These are phyloP conservation scores for Phortica okadai DNA, from an alignment of 2,888 invertebrate species.

Conservation along the genomic window DNA sequence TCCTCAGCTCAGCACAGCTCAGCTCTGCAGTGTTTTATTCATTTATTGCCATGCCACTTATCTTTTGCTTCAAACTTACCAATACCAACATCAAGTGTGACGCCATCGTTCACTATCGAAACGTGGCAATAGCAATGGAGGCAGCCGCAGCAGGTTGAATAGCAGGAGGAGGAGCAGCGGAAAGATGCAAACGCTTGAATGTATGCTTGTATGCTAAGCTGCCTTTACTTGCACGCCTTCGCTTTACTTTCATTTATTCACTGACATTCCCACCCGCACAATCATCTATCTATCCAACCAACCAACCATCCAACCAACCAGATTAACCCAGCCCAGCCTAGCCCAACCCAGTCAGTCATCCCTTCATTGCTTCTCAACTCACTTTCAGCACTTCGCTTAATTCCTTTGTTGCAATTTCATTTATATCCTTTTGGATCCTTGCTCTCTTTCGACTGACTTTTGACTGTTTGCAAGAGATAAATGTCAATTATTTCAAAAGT, in stretches of 20 bases:
- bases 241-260: neutral
- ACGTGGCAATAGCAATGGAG: neutral
- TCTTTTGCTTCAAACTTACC: neutral
- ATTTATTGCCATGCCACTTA: neutral
- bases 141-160: no score
- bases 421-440: slow-evolving; percentile 32
- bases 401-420: slow-evolving; percentile 45
- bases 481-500: slow-evolving; percentile 46
- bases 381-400: slow-evolving; percentile 34
- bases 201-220: no score
- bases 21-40: neutral
- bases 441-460: slow-evolving; percentile 37
- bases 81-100: neutral
- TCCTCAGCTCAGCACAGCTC: neutral
- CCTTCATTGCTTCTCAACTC: neutral
- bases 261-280: neutral
- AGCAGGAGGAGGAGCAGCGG: no score
- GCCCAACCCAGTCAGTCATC: neutral
- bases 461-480: slow-evolving; percentile 47
- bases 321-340: neutral
- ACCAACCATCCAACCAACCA: neutral
- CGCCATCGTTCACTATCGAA: neutral
- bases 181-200: no score
- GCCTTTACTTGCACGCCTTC: no score
- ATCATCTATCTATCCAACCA: neutral